Conservation (phyloP, 2,113 vertebrate species). For the Myiozetetes cayanensis region DNA sequence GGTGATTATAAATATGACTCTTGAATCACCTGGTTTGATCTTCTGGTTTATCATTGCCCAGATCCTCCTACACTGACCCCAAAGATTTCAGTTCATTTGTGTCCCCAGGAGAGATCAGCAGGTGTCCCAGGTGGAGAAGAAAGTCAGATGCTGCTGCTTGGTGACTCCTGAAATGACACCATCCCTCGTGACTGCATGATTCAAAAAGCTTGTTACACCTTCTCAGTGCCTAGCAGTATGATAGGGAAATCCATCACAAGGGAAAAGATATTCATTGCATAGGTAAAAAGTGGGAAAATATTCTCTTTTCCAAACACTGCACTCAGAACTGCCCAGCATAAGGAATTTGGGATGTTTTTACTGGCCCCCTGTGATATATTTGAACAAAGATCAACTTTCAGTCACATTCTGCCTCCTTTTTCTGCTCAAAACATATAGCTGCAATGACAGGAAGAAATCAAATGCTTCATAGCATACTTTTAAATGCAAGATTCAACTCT, state of each 20-base stretch:
- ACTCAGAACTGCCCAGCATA: not conserved
- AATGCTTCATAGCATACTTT: not conserved
- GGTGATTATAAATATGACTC: not conserved
- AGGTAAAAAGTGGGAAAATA: not conserved
- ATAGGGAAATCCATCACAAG: not conserved
- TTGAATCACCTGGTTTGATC: not conserved
- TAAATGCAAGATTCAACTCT: not conserved
- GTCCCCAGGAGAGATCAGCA: fast-evolving
- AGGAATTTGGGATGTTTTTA: not conserved
- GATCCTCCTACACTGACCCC: not conserved
- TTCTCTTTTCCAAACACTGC: not conserved
- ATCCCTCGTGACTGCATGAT: not conserved
- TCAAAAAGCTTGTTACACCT: not conserved
- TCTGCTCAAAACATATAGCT: not conserved
- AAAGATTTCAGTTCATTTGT: not conserved
- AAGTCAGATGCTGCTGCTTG: not conserved
- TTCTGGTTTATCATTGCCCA: not conserved
- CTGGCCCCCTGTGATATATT: not conserved
- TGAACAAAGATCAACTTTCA: not conserved
- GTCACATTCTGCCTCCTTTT: not conserved
- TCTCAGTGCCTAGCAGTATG: not conserved
- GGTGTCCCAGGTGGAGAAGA: not conserved
- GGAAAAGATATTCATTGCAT: not conserved
- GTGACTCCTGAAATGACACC: not conserved
- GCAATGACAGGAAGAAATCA: not conserved